Base-by-base conservation (phyloP, 2,888 invertebrate genomes). In the Ethmia dodecea region DNA sequence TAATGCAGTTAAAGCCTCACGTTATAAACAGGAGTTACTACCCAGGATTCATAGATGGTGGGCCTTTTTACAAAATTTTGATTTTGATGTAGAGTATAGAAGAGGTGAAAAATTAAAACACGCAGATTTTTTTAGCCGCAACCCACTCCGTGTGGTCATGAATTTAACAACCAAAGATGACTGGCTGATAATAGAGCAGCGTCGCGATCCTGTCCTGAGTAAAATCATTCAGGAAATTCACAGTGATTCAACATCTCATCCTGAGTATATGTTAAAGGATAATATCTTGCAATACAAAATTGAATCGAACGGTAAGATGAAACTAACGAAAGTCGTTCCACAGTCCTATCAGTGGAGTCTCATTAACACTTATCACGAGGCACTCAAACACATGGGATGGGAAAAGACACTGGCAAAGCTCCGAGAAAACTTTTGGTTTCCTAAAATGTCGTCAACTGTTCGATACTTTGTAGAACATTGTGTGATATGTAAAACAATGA, bases 191-290 rank as follows among this genome's bases (percentile, higher is more conserved):
- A 8, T 8, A 8, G 18, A 18, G 18, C 48, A 48, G 16, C 38
- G 33, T n/a, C 42, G 40, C 12, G 49, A 50, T 29, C 16, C 15
- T 1, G 28, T 31, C 5, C 20, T 45, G 1, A 22, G 37, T 16
- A 31, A 42, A 15, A 39, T 44, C 9, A 42, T 30, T 16, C n/a
- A 18, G 6, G 10, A 12, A 6, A 4, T 28, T 4, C 15, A 28
- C 2, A 18, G 8, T 18, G 18, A 18, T 18, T 8, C 18, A 5
- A 5, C 5, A 18, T 18, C 18, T 5, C 5, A 18, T 4, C 8
- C 8, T 18, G 18, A 18, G 18, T 4, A 5, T 8, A 8, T 18
- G 5, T 4, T 18, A 18, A 5, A 18, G 5, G 4, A 18, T 18
- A 18, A 18, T 18, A 18, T 5, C 8, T 18, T 18, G 18, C 18